phyloP scores from a whole-genome alignment of 2,113 vertebrate genomes.

The Nerophis ophidion region DNA sequence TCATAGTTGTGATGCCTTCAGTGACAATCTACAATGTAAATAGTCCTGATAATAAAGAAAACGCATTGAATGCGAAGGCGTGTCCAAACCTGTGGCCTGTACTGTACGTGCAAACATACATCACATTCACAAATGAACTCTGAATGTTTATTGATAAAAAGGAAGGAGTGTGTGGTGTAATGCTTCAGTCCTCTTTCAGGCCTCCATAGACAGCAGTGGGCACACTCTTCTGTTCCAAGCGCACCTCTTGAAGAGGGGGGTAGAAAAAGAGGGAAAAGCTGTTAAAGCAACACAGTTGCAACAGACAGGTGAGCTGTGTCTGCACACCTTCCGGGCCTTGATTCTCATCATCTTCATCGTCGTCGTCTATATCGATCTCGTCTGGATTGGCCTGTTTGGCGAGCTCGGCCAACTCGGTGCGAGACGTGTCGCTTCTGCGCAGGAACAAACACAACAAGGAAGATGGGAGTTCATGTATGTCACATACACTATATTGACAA shows the following conservation, averaged over 20 bases:
- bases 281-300: conserved; percentile 7
- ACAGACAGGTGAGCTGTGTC: neutral
- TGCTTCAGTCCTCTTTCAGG: conserved; percentile 80
- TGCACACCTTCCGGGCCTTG: conserved; percentile 81
- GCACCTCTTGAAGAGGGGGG: conserved; percentile 75
- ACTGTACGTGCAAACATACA: neutral
- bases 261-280: neutral
- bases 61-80: too few species aligned
- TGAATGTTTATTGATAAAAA: too few species aligned
- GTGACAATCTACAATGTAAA: too few species aligned
- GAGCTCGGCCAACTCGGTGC: conserved; percentile 82
- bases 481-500: too few species aligned
- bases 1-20: too few species aligned
- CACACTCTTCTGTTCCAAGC: conserved; percentile 84
- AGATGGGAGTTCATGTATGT: too few species aligned
- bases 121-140: too few species aligned
- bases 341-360: conserved; percentile 75
- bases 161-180: too few species aligned
- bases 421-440: conserved; percentile 82
- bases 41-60: too few species aligned
- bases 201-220: conserved; percentile 86
- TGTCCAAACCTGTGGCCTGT: neutral
- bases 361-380: conserved; percentile 86
- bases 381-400: conserved; percentile 86
- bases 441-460: neutral